Evolutionary conservation across 2,113 vertebrate species (phyloP).

Genomic region (Anser cygnoides): DNA sequence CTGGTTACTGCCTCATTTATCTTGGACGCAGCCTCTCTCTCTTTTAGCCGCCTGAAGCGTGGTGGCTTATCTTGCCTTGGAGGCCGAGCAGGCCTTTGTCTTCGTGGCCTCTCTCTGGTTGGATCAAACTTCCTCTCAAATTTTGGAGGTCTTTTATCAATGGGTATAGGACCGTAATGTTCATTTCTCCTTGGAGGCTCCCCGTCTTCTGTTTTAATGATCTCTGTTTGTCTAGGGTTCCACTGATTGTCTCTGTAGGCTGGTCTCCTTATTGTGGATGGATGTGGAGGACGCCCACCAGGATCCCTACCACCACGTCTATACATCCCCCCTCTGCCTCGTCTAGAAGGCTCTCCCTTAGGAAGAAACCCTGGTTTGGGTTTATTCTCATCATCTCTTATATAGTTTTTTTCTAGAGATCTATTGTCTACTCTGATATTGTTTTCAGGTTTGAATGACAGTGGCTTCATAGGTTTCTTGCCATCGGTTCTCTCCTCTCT

Average conservation of each 20-base stretch:
- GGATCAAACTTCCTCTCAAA: constrained; percentile 90
- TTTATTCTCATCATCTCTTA: constrained; percentile 85
- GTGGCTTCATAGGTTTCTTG: constrained; percentile 75
- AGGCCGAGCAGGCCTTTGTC: constrained; percentile 91
- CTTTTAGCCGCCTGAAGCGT: constrained; percentile 92
- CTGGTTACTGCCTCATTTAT: constrained; percentile 64
- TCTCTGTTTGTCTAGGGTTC: constrained; percentile 90
- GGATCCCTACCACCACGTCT: constrained; percentile 88
- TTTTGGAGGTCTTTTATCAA: constrained; percentile 85
- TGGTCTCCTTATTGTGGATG: constrained; percentile 84
- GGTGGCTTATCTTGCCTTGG: constrained; percentile 97
- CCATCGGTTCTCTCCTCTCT: constrained; percentile 78
- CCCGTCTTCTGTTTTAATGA: constrained; percentile 76
- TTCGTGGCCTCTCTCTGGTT: constrained; percentile 88
- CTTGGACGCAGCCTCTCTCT: constrained; percentile 87
- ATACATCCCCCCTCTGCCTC: constrained; percentile 91
- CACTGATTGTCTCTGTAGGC: constrained; percentile 89
- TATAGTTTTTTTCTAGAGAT: constrained; percentile 72
- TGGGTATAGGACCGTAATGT: constrained; percentile 70
- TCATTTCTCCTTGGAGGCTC: constrained; percentile 79
- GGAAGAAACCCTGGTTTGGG: constrained; percentile 94
- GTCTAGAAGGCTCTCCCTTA: constrained; percentile 92
- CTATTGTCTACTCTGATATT: constrained; percentile 73
- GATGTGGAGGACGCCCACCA: constrained; percentile 82
- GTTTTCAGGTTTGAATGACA: constrained; percentile 78